A percentile compares a stretch with the other conserved stretches of the same genome.
Conservation (phyloP, 2,113 vertebrate species). For the Amblyopsis rosae region DNA sequence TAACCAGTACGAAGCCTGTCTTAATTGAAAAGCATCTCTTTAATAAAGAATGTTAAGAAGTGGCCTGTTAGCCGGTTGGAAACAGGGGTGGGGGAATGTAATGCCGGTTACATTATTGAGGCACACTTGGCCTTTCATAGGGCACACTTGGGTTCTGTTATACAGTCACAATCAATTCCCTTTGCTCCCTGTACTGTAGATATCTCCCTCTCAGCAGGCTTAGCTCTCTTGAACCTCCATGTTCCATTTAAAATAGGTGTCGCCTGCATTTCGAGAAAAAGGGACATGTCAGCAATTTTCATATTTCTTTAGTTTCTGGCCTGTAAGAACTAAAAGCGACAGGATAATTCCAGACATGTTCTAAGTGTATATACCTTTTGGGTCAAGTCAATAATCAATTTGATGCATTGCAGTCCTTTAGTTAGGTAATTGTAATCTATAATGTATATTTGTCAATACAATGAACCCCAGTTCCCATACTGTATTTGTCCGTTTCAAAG, state of each 20-base stretch:
- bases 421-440: too few relatives aligned
- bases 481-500: not conserved
- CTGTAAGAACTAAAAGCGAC: too few relatives aligned
- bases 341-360: too few relatives aligned
- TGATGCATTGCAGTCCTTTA: too few relatives aligned
- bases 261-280: not conserved
- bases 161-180: slow-evolving; percentile 39
- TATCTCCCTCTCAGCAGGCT: slow-evolving; percentile 5
- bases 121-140: slow-evolving; percentile 60
- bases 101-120: slow-evolving; percentile 62
- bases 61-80: slow-evolving; percentile 34
- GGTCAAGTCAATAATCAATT: too few relatives aligned
- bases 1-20: slow-evolving; percentile 29
- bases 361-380: too few relatives aligned
- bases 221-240: not conserved
- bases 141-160: slow-evolving; percentile 42
- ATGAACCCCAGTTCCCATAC: too few relatives aligned
- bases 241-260: not conserved
- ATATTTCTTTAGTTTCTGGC: too few relatives aligned
- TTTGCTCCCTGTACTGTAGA: slow-evolving; percentile 22
- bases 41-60: slow-evolving; percentile 57
- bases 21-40: slow-evolving; percentile 70
- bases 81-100: slow-evolving; percentile 34
- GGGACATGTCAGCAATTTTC: too few relatives aligned
- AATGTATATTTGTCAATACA: too few relatives aligned